Evolutionary conservation across 2,113 vertebrate species (phyloP).

Genomic region (Platichthys flesus): DNA sequence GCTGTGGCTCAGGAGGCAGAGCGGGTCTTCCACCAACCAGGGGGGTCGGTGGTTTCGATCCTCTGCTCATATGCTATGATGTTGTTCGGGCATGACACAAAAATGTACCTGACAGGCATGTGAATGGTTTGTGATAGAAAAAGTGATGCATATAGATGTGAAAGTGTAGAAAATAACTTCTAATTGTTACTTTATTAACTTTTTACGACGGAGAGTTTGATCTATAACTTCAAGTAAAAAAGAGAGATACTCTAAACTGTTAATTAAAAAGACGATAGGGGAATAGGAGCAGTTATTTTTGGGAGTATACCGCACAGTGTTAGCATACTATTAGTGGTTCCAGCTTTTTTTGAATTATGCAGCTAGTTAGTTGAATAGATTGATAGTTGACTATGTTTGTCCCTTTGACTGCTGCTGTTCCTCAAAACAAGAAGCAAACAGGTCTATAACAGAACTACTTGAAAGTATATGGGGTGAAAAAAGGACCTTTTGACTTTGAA

Average conservation of each 20-base stretch:
- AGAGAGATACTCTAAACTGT: too few species aligned
- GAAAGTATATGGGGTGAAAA: conserved; percentile 17
- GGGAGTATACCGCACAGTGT: neutral
- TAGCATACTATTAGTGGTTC: neutral
- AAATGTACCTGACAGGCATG: too few species aligned
- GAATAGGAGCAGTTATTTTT: neutral
- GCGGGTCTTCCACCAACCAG: too few species aligned
- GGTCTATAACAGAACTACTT: conserved; percentile 36
- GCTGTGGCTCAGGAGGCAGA: too few species aligned
- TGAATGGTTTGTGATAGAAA: too few species aligned
- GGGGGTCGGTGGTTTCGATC: too few species aligned
- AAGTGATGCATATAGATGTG: too few species aligned
- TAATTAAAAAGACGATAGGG: neutral
- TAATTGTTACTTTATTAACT: neutral
- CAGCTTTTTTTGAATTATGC: neutral
- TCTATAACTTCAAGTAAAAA: too few species aligned
- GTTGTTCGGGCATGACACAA: too few species aligned
- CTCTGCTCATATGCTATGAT: too few species aligned
- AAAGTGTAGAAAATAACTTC: too few species aligned
- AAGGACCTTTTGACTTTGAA: conserved; percentile 5
- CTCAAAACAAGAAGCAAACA: conserved; percentile 35
- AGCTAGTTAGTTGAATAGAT: neutral
- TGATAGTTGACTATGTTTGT: neutral
- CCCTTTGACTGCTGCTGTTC: conserved; percentile 25
- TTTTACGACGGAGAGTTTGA: too few species aligned